A percentile compares a stretch with the other conserved stretches of the same genome.
Evolutionary conservation across 2,888 invertebrate genomes (phyloP).

Genomic region (Drosophila incognita): DNA sequence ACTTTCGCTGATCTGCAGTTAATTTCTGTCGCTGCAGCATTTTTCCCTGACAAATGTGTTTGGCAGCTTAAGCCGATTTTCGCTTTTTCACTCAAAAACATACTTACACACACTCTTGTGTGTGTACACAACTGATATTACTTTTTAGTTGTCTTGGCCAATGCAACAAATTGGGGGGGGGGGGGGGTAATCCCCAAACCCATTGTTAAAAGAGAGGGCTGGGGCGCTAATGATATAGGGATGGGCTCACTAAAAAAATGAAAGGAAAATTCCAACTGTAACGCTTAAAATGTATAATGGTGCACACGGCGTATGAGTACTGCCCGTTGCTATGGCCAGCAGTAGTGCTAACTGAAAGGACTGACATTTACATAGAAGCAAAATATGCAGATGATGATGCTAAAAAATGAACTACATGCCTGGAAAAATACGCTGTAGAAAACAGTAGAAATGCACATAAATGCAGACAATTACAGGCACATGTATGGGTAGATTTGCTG

Average conservation of each 20-base stretch:
- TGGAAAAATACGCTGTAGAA: not conserved
- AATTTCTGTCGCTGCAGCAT: conserved; percentile 8
- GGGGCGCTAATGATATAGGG: not conserved
- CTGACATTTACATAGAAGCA: conserved; percentile 9
- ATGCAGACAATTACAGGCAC: not conserved
- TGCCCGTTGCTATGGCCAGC: conserved; percentile 3
- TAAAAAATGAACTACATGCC: not conserved
- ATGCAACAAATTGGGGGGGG: not conserved
- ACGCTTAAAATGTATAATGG: conserved; percentile 41
- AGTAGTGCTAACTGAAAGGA: not conserved
- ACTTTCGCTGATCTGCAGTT: not conserved
- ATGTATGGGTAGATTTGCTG: not conserved
- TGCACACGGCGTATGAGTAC: conserved; percentile 23
- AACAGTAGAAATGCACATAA: not conserved
- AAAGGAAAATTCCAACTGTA: conserved; percentile 27
- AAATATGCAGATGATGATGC: conserved; percentile 20
- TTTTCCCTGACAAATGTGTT: conserved; percentile 43
- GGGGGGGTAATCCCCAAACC: not conserved
- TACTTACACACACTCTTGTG: conserved; percentile 1
- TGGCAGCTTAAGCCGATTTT: conserved; percentile 47
- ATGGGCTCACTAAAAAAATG: not conserved
- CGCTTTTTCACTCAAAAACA: conserved; percentile 17
- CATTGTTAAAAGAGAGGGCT: not conserved
- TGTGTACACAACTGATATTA: conserved; percentile 25
- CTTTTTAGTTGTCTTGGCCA: conserved; percentile 32